Base-by-base conservation (phyloP, 2,888 invertebrate species). In the Dicyrtomina minuta region DNA sequence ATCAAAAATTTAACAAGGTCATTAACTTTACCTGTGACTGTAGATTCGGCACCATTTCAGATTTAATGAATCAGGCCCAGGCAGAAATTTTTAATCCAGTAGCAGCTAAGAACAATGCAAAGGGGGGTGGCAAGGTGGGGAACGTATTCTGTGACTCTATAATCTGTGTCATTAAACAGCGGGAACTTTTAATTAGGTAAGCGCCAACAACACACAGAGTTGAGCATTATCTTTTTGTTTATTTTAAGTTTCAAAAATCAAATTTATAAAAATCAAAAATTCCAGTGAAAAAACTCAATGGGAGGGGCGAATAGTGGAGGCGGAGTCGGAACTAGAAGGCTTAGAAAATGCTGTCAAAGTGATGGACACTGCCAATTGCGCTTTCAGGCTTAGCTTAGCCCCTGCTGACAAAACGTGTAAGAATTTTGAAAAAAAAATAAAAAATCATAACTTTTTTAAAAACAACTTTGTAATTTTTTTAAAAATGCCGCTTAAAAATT, bases 341-440 rank as follows among this genome's bases (percentile, higher is more conserved):
- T 26, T 65, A 1, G 39, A 53, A 39, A 65, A 49, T n/a, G 55
- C 49, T 41, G 41, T 65, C 20, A 41, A 41, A 15, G 22, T 65
- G 6, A 53, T 65, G 15, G 51, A 41, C 22, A 55, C 64, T 15
- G 10, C 64, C 4, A 65, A 65, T 41, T 65, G 64, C 24, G n/a
- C 49, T 20, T 65, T 65, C 41, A 65, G 55, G 41, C 10, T 22
- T 24, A 41, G 41, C 41, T 27, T 65, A 10, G 20, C 53, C 22
- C 64, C 62, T 33, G 51, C 51, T 1, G 20, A 12, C 17, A 24
- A 24, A 20, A 4, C 13, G 17, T 51, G 51, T 64, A 27, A 49
- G 51, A 22, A 12, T 59, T 49, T n/a, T 55, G 43, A 41, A 41
- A 13, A 22, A 20, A 55, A 55, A 12, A 17, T 17, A 20, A 5